Evolutionary conservation across 2,113 vertebrate genomes (phyloP).

Genomic region (Urocolius indicus): DNA sequence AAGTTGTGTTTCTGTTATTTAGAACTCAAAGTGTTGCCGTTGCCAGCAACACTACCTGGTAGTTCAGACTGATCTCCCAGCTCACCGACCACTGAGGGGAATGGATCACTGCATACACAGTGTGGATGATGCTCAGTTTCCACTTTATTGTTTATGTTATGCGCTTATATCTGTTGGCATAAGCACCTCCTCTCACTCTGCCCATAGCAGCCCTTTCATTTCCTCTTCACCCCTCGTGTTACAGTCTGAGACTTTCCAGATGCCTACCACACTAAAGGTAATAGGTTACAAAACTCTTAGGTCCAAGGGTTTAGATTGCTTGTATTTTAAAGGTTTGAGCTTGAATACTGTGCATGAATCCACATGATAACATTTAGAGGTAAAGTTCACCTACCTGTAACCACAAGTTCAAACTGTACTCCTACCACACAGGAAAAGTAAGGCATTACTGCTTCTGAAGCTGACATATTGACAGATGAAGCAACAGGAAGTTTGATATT

Average conservation of each 20-base stretch:
- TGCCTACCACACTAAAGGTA: too few relatives aligned
- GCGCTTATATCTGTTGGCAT: too few relatives aligned
- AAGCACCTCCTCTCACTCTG: too few relatives aligned
- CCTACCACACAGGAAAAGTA: background rate
- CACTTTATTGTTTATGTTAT: too few relatives aligned
- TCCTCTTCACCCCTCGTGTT: too few relatives aligned
- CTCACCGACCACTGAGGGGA: too few relatives aligned
- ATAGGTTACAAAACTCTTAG: background rate
- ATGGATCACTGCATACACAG: too few relatives aligned
- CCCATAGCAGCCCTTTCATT: too few relatives aligned
- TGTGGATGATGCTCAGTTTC: too few relatives aligned
- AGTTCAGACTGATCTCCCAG: too few relatives aligned
- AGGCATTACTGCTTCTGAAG: background rate
- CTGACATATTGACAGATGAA: background rate
- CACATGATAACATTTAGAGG: background rate
- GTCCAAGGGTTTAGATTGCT: background rate
- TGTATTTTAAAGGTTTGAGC: background rate
- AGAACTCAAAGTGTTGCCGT: background rate
- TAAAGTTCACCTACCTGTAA: conserved; percentile 13
- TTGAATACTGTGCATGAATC: background rate
- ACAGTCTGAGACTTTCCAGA: too few relatives aligned
- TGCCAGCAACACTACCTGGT: too few relatives aligned
- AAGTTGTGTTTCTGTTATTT: background rate
- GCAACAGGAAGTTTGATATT: conserved; percentile 13
- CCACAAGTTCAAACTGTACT: background rate